Evolutionary conservation across 2,113 vertebrate species (phyloP).

Genomic region (Sclerurus mexicanus): DNA sequence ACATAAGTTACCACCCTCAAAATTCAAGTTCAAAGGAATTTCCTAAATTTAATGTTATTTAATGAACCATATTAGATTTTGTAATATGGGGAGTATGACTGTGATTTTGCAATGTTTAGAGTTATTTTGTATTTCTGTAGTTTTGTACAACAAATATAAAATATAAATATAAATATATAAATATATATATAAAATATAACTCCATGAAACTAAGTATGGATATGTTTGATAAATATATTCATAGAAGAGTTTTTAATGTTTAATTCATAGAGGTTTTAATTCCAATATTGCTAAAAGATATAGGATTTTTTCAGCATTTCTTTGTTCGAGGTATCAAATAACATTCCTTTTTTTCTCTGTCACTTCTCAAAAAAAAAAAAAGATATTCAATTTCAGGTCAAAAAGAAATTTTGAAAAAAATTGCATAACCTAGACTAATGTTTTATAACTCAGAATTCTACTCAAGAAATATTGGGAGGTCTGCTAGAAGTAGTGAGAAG

Average conservation of each 20-base stretch:
- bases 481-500: background rate
- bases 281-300: background rate
- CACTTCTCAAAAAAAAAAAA: background rate
- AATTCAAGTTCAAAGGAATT: background rate
- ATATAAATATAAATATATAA: background rate
- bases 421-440: background rate
- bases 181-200: background rate
- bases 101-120: background rate
- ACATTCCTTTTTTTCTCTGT: background rate
- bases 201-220: background rate
- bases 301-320: background rate
- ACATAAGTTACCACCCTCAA: background rate
- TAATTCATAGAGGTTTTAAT: background rate
- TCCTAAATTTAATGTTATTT: background rate
- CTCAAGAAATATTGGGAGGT: background rate
- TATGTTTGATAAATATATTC: background rate
- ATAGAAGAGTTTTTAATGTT: background rate
- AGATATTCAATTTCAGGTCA: background rate
- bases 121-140: background rate
- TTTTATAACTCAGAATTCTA: background rate
- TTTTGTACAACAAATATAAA: background rate
- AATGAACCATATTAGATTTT: background rate
- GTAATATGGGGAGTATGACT: background rate
- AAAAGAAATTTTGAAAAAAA: background rate
- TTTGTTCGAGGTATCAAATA: background rate